Evolutionary conservation across 2,797 vertebrate genomes (phyloP), one percentile per base, ranked within the genome.

Genomic region (Pipistrellus pygmaeus): DNA sequence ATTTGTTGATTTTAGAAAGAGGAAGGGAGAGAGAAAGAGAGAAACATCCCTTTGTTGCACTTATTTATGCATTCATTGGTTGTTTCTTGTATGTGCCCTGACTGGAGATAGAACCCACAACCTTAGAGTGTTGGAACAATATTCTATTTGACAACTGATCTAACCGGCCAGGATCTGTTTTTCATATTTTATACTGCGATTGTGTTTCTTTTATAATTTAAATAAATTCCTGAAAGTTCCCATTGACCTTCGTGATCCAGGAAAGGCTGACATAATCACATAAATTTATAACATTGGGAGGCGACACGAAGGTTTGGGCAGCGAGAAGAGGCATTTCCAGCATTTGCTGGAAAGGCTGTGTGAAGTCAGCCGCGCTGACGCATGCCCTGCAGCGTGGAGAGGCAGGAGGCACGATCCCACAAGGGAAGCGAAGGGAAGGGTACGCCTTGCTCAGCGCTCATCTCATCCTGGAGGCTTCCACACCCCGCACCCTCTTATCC

Each of bases 101-200:
- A 62, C 60, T 62, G 27, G 60, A 62, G 27, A 30, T 30, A 1
- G 60, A 62, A 62, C 60, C 27, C 27, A 62, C 60, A 62, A 14
- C 13, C 12, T 62, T 62, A 6, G 13, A 30, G 60, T 62, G 30
- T 62, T 6, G 60, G 60, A 30, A 62, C 27, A 62, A 62, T 62
- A 62, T 4, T 30, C 60, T 27, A 62, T 62, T 62, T 30, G 13
- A 62, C 60, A 62, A 62, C 60, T 62, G 60, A 62, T 62, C 27
- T 62, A 62, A 62, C 60, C 6, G 13, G 60, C 27, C 27, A 62
- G 27, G 25, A 13, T 30, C 27, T 62, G 27, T 62, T 62, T 90
- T 81, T 72, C 12, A 15, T 86, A 21, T 66, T 80, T 92, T 92
- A 77, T 71, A 46, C 32, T 92, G 80, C 41, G 51, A 25, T 78